Conservation (phyloP, 2,888 invertebrate species). For the Harpalus rubripes region DNA sequence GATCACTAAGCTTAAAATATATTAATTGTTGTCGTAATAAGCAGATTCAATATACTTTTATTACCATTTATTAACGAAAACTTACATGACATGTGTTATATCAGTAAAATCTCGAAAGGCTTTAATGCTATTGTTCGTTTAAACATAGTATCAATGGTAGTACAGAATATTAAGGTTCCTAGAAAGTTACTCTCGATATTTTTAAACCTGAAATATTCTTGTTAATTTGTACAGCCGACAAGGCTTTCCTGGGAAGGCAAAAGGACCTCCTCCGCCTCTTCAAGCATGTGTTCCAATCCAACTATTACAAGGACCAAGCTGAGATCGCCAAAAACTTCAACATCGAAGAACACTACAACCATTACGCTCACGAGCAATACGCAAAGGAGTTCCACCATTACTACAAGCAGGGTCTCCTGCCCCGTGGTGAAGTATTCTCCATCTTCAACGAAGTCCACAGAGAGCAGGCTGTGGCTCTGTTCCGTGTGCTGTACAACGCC, state of each 20-base stretch:
- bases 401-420: constrained; percentile 80
- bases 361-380: constrained; percentile 75
- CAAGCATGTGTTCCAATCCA: constrained; percentile 83
- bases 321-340: constrained; percentile 81
- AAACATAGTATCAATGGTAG: too few relatives aligned
- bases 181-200: too few relatives aligned
- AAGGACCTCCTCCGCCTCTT: constrained; percentile 80
- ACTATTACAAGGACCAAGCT: too few relatives aligned
- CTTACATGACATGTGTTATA: too few relatives aligned
- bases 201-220: too few relatives aligned
- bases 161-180: too few relatives aligned
- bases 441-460: constrained; percentile 81
- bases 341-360: constrained; percentile 81
- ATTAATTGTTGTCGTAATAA: too few relatives aligned
- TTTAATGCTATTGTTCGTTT: too few relatives aligned
- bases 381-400: constrained; percentile 80
- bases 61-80: too few relatives aligned
- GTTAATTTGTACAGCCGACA: constrained; percentile 68
- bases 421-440: constrained; percentile 82
- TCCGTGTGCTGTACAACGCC: constrained; percentile 84
- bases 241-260: constrained; percentile 70
- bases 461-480: constrained; percentile 82
- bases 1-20: too few relatives aligned
- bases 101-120: too few relatives aligned
- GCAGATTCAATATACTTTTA: too few relatives aligned